These are phyloP conservation scores for Andricus grossulariae DNA, from an alignment of 1,140 invertebrate genomes.

Conservation along the genomic window DNA sequence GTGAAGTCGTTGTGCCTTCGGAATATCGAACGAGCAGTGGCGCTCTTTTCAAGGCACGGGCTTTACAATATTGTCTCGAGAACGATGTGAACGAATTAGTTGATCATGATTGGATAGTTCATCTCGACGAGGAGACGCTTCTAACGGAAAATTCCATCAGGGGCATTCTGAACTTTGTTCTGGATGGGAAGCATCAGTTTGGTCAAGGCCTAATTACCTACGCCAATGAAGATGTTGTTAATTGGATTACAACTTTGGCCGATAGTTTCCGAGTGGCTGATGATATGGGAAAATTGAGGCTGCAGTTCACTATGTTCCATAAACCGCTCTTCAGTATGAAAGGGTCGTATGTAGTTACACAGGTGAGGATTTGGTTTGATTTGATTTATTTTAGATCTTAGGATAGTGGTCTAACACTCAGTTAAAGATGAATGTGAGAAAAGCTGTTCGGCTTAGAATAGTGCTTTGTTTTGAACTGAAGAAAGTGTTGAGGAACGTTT, in stretches of 20 bases:
- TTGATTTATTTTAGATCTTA: constrained; percentile 30
- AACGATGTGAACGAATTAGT: constrained; percentile 90
- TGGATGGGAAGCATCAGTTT: constrained; percentile 96
- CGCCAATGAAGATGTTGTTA: constrained; percentile 96
- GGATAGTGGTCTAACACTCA: too few relatives aligned
- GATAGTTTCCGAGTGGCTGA: constrained; percentile 97
- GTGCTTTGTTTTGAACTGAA: too few relatives aligned
- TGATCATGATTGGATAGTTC: constrained; percentile 97
- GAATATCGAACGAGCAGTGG: constrained; percentile 92
- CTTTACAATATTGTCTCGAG: constrained; percentile 97
- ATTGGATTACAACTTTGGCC: constrained; percentile 97
- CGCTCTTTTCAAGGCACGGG: constrained; percentile 95
- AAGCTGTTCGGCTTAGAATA: neutral
- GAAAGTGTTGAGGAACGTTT: too few relatives aligned
- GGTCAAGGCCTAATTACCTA: constrained; percentile 99
- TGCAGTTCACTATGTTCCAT: constrained; percentile 95
- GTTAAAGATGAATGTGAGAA: neutral
- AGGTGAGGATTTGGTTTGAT: constrained; percentile 78
- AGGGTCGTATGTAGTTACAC: constrained; percentile 95
- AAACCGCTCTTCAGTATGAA: constrained; percentile 99
- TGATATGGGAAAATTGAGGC: constrained; percentile 96
- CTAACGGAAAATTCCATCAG: constrained; percentile 93
- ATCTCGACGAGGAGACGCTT: constrained; percentile 97
- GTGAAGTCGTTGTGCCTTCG: constrained; percentile 91
- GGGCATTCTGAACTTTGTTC: constrained; percentile 97